Conservation (phyloP, 2,888 invertebrate genomes). For the Panopea generosa region DNA sequence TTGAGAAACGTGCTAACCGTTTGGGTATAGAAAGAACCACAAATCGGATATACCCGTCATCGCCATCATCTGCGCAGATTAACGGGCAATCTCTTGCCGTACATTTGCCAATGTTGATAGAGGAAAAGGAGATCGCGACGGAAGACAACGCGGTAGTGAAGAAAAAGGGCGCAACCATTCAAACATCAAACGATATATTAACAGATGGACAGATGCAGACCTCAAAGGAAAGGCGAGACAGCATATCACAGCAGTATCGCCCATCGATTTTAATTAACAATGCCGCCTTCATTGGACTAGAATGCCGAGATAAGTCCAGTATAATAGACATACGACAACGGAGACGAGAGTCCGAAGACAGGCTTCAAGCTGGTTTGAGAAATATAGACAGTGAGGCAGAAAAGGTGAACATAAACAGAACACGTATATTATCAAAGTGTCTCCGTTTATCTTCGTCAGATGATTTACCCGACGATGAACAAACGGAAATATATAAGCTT, state of each 20-base stretch:
- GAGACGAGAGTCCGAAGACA: constrained; percentile 21
- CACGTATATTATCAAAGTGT: constrained; percentile 16
- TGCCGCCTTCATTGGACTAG: constrained; percentile 26
- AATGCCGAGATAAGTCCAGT: constrained; percentile 2
- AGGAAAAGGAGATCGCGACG: constrained; percentile 13
- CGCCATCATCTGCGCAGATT: neutral
- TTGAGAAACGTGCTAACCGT: no score
- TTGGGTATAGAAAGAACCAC: no score
- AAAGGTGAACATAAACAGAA: no score
- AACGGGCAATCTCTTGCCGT: neutral
- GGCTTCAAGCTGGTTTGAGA: no score
- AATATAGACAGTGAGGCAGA: neutral
- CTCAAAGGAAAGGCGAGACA: neutral
- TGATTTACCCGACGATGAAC: constrained; percentile 1
- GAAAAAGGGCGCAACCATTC: neutral
- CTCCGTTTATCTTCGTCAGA: constrained; percentile 10
- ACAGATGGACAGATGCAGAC: neutral
- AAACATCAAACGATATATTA: no score
- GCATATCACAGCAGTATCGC: constrained; percentile 9
- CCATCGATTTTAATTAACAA: constrained; percentile 20
- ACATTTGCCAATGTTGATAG: constrained; percentile 16
- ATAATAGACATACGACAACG: neutral
- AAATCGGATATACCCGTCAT: no score
- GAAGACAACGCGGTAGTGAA: neutral
- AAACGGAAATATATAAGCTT: constrained; percentile 6